Base-by-base conservation (phyloP, 30 jellyfish, hydroid and myxozoan genomes). In the Sanderia malayensis region DNA sequence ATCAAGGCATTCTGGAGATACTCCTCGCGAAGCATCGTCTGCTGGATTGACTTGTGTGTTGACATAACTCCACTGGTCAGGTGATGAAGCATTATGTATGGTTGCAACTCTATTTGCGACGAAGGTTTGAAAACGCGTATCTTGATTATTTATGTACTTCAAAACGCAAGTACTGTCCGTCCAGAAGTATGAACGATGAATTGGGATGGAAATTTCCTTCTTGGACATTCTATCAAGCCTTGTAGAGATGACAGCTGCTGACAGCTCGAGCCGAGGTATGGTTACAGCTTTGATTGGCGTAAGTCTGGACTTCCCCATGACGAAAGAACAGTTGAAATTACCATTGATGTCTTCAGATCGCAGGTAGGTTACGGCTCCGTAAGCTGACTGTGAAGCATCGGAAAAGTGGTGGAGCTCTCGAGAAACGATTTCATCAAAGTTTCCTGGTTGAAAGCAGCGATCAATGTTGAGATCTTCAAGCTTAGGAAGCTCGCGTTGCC, bases 81-180 rank as follows among this genome's bases (percentile, higher is more conserved):
- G 82, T 4, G 61, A 65, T 2, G 94, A 70, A 17, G 13, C 73
- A 9, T 82, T 88, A 26, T 61, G 88, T 21, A 82, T 82, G 22
- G 26, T 61, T 44, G 86, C 83, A n/a, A 82, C 53, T 41, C 82
- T 24, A 31, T 70, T 71, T 15, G 74, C 81, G 11, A 72, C 94
- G 67, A 70, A 70, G 52, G 73, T 32, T 10, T 82, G 73, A 60
- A 58, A 71, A 23, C 67, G 30, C 58, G 41, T 61, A 17, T 78
- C 19, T 19, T 19, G 66, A 27, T 82, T 82, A 19, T 19, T 57
- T 22, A 82, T 82, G 61, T 76, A 47, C 13, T 63, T 70, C 53
- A 74, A 30, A 33, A 76, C 92, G 0, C 82, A 44, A 18, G 55
- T 76, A 55, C 83, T 65, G 69, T 85, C 93, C 4, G 92, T 76